Evolutionary conservation across 2,888 invertebrate genomes (phyloP), one percentile per base, ranked within the genome.

Genomic region (Cataglyphis rosenhaueri): DNA sequence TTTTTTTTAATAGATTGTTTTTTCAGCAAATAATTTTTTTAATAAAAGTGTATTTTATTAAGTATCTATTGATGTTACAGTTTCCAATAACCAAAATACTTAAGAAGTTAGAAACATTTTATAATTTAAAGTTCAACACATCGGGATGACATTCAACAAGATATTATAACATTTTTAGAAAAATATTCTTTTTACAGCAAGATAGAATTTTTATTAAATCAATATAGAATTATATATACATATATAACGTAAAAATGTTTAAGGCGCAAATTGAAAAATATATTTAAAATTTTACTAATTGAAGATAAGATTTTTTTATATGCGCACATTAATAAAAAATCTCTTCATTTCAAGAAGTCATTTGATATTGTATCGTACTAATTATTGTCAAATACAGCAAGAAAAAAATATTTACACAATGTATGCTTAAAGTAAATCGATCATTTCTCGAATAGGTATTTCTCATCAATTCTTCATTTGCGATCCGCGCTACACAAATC

Each of bases 401-500:
- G 8, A 70, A 59, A 55, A 55, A 41, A 68, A 41, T 70, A 78
- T 78, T 78, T 78, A 44, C 41, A 55, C 1, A 18, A 65, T 25
- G 21, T 32, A 2, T 5, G 21, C n/a, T 66, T n/a, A 38, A 75
- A 73, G 6, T 10, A 61, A 71, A 12, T 15, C 9, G 12, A n/a
- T 79, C n/a, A 3, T 10, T 25, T 41, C 1, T 21, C n/a, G 5
- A 41, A 29, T 3, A 25, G 21, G 2, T 6, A 12, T 66, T 21
- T 76, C 9, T 29, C 10, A 9, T 9, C 9, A 21, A 48, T 29
- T 18, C 15, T 79, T 84, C 75, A 89, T 61, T 89, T 89, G 15
- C 84, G 78, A 5, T 89, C 89, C 8, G 75, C 8, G 15, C 75
- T 78, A 18, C 86, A 85, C 61, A 87, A 86, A 55, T 90, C 90